phyloP scores from a whole-genome alignment of 2,113 vertebrate genomes.

The Otocyon megalotis region DNA sequence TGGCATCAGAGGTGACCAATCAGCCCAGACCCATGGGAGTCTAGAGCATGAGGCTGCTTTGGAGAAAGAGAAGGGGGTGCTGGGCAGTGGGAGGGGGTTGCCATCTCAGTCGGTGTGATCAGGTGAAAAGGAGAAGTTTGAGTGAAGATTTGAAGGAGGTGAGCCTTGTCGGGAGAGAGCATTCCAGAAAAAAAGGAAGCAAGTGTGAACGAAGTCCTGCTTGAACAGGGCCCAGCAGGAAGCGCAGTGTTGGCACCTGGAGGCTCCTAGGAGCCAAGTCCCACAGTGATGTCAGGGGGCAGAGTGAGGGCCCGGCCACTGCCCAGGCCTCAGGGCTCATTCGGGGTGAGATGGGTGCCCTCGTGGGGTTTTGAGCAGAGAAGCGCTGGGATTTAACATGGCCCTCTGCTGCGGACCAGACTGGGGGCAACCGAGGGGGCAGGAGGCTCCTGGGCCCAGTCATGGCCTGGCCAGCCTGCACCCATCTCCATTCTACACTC shows the following conservation, averaged over 20 bases:
- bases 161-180: not conserved
- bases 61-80: not conserved
- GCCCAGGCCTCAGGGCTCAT: rapidly evolving
- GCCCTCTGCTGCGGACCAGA: not conserved
- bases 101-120: not conserved
- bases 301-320: rapidly evolving
- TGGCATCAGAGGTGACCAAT: rapidly evolving
- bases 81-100: rapidly evolving
- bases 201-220: not conserved
- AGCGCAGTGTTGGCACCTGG: not conserved
- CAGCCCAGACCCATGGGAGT: not conserved
- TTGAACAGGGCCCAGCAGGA: not conserved
- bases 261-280: not conserved
- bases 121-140: not conserved
- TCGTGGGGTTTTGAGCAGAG: not conserved
- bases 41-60: rapidly evolving
- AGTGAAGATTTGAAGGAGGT: not conserved
- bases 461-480: not conserved
- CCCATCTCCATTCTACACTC: not conserved
- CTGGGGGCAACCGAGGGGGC: not conserved
- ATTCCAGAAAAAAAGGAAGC: not conserved
- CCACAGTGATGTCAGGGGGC: rapidly evolving
- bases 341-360: not conserved
- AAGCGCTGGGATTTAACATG: rapidly evolving
- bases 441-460: not conserved